Base-by-base conservation (phyloP, 2,113 vertebrate species). In the Ochotona curzoniae region DNA sequence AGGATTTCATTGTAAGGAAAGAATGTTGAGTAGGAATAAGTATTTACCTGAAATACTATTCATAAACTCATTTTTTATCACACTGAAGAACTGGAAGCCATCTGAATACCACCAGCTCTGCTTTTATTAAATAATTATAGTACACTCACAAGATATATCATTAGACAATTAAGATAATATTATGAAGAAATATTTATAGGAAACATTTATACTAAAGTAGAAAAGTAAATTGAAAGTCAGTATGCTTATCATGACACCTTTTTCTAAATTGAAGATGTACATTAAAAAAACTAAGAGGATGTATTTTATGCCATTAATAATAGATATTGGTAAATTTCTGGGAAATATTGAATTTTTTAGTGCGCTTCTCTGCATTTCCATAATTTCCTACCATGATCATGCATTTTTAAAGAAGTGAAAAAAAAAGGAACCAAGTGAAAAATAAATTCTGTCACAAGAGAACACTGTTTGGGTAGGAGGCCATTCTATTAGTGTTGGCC, bases 391-490 rank as follows among this genome's bases (percentile, higher is more conserved):
- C 0, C 89, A 44, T 38, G 92, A 66, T 47, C 32, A 47, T 70
- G 18, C 7, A 30, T 85, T 67, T 69, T 70, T n/a, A 0, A 49
- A 64, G 2, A 82, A 82, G 30, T 93, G 18, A 74, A 95, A 90
- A 74, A 95, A 90, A 91, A 20, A 57, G 9, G 83, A 93, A 64
- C 8, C 2, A 44, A 71, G 54, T 71, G 20, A 66, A 74, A 93
- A 95, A 57, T 54, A 84, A 69, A 86, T 51, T 21, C 10, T 23
- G 25, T 80, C 30, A 47, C 6, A n/a, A 18, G 28, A 69, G 75
- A 76, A n/a, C 7, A 69, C 25, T 4, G 1, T 51, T 69, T 66
- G 35, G 38, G 11, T 23, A 76, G 14, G 28, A 87, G 60, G 47
- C 4, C 44, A 4, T 90, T 90, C 12, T 90, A 9, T 78, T 82